phyloP scores from a whole-genome alignment of 2,113 vertebrate species.

The Scophthalmus maximus region DNA sequence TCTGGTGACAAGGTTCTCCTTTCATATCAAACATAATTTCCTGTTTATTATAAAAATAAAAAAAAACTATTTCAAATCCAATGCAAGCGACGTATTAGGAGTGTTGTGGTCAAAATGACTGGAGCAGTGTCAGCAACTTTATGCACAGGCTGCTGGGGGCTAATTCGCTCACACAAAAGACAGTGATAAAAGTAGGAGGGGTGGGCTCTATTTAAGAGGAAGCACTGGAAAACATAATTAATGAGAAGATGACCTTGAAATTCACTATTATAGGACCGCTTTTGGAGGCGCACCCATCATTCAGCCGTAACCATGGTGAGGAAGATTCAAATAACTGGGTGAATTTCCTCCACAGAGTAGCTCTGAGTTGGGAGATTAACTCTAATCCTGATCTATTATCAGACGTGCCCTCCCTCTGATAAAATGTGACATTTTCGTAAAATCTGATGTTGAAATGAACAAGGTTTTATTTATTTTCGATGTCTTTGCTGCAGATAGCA shows the following conservation, averaged over 20 bases:
- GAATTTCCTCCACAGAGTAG: slow-evolving; percentile 32
- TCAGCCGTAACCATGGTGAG: slow-evolving; percentile 71
- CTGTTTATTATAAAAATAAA: slow-evolving; percentile 24
- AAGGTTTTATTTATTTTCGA: too few relatives aligned
- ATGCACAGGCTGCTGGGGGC: slow-evolving; percentile 31
- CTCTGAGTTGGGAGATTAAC: slow-evolving; percentile 50
- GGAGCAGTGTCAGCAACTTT: slow-evolving; percentile 61
- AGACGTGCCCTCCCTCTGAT: slow-evolving; percentile 19
- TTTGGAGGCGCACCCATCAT: slow-evolving; percentile 53
- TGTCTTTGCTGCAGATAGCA: slow-evolving; percentile 9
- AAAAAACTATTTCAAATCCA: neutral
- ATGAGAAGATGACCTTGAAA: slow-evolving; percentile 81
- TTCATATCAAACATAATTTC: slow-evolving; percentile 21
- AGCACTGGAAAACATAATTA: slow-evolving; percentile 76
- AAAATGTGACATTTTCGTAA: slow-evolving; percentile 33
- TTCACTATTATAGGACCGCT: slow-evolving; percentile 47
- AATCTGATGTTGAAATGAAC: slow-evolving; percentile 43
- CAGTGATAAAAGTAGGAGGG: slow-evolving; percentile 60
- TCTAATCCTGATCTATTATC: slow-evolving; percentile 51
- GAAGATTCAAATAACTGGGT: slow-evolving; percentile 56
- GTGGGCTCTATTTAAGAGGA: slow-evolving; percentile 62
- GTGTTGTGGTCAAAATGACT: slow-evolving; percentile 10
- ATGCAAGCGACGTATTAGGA: neutral
- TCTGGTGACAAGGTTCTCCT: slow-evolving; percentile 47
- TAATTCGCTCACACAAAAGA: slow-evolving; percentile 69